Base-by-base conservation (phyloP, 1,140 invertebrate genomes). In the Pseudomyrmex concolor region DNA sequence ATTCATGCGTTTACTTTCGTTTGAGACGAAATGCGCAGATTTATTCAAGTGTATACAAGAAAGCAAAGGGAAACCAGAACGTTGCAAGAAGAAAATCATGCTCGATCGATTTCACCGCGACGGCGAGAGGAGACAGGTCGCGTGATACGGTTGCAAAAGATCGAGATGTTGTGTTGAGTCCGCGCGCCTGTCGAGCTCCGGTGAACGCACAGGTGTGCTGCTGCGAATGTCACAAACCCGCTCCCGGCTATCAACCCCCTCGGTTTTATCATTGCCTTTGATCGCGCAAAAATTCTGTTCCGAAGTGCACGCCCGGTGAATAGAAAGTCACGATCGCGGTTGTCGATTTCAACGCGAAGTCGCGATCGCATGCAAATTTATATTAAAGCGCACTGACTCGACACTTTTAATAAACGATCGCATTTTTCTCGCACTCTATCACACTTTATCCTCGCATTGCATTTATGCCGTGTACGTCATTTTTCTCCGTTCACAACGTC, bases 101-200 rank as follows among this genome's bases (percentile, higher is more conserved):
- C 19, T 34, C 12, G 51, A 45, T 83, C 15, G 25, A 67, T 83
- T 83, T 83, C 51, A 77, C n/a, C 43, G 25, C 7, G 2, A 7
- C 34, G 12, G 25, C 12, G 48, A 5, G 9, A 2, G 10, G 25
- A 12, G 60, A 82, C 57, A 62, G 55, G 43, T 72, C 68, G 57
- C 59, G 55, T 55, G 78, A 51, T 73, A 62, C 19, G 48, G 48
- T 82, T 82, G 70, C 70, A 62, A 66, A 57, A 80, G 54, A 34
- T 70, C 22, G 43, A 54, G 10, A 68, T 17, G n/a, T 66, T 62
- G 57, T 82, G 25, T 62, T 63, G 22, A 25, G 15, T 63, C 60
- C 54, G 59, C 60, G 34, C 5, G 34, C 9, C 8, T 70, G 43
- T 45, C 54, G 10, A 54, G 51, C 10, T 22, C 5, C 34, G 15